phyloP scores from a whole-genome alignment of 1,140 invertebrate species.

The Trichogramma pretiosum region DNA sequence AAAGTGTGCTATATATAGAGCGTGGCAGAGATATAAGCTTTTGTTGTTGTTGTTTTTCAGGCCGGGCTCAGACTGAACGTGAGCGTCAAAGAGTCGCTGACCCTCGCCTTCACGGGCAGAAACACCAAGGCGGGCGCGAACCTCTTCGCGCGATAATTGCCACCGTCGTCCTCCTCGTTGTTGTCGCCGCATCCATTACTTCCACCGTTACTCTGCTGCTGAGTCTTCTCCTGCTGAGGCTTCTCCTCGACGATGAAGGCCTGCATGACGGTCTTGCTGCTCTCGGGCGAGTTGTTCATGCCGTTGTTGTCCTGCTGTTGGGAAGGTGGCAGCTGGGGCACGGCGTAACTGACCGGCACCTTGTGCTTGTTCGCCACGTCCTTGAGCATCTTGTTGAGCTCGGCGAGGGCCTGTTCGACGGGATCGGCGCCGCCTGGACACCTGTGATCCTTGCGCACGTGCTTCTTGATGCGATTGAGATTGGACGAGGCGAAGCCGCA shows the following conservation, averaged over 20 bases:
- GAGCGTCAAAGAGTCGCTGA: constrained; percentile 70
- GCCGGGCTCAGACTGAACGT: constrained; percentile 87
- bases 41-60: constrained; percentile 35
- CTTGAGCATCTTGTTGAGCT: constrained; percentile 44
- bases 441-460: constrained; percentile 55
- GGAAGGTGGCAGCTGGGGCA: too few relatives aligned
- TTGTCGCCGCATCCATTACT: not conserved
- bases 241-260: constrained; percentile 75
- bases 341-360: constrained; percentile 51
- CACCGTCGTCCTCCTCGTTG: not conserved
- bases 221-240: constrained; percentile 8
- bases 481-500: constrained; percentile 57
- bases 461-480: constrained; percentile 55
- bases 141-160: constrained; percentile 25
- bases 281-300: constrained; percentile 37
- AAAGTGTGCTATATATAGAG: constrained; percentile 4
- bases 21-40: not conserved
- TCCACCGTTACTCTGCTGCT: not conserved
- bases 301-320: too few relatives aligned
- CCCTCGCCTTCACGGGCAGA: constrained; percentile 77
- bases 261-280: constrained; percentile 62
- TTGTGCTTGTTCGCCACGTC: constrained; percentile 50
- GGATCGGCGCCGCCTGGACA: constrained; percentile 36
- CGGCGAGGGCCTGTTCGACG: constrained; percentile 39
- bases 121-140: constrained; percentile 85